phyloP scores from a whole-genome alignment of 1,140 invertebrate species.

The Marisa cornuarietis region DNA sequence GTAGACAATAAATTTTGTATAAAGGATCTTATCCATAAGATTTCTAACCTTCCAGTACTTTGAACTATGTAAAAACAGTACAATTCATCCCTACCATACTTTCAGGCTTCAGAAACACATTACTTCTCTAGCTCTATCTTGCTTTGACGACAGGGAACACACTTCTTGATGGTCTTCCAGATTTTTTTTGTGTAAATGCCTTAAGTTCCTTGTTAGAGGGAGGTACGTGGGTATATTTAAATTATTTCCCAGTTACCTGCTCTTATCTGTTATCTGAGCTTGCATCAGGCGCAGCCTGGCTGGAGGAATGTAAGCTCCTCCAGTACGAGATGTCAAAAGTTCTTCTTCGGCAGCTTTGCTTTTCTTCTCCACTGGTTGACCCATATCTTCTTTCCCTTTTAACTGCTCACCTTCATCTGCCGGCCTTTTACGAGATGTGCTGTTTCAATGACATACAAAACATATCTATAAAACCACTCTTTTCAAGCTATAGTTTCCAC shows the following conservation, averaged over 20 bases:
- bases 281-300: slow-evolving; percentile 95
- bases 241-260: slow-evolving; percentile 62
- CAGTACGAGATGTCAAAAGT: slow-evolving; percentile 82
- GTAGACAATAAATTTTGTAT: too few relatives aligned
- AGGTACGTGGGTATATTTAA: background rate
- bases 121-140: too few relatives aligned
- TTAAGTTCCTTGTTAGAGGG: too few relatives aligned
- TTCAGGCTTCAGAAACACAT: too few relatives aligned
- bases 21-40: too few relatives aligned
- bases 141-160: too few relatives aligned
- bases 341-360: slow-evolving; percentile 34
- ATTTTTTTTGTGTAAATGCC: too few relatives aligned
- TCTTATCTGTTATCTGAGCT: slow-evolving; percentile 91
- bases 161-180: background rate
- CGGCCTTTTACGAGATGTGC: slow-evolving; percentile 19
- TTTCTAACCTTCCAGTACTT: too few relatives aligned
- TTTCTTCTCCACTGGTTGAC: slow-evolving; percentile 30
- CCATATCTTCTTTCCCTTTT: background rate
- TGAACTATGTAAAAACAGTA: too few relatives aligned
- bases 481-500: too few relatives aligned
- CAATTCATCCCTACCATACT: too few relatives aligned
- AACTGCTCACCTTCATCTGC: slow-evolving; percentile 19
- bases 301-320: slow-evolving; percentile 98
- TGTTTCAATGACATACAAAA: background rate
- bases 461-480: too few relatives aligned